Evolutionary conservation across 2,113 vertebrate genomes (phyloP).

Genomic region (Arizona elegans): DNA sequence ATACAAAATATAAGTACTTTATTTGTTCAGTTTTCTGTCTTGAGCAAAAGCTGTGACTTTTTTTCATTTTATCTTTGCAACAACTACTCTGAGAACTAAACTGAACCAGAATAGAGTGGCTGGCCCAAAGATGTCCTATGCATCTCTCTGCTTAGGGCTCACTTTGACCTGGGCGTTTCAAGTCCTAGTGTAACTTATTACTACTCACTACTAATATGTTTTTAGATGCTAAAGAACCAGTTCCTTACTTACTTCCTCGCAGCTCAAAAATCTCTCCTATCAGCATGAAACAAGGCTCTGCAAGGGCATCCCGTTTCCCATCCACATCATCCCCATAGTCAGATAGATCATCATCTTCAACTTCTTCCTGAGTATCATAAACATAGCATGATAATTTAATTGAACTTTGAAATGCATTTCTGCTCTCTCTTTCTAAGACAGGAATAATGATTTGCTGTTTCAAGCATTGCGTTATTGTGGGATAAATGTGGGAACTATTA

Average conservation of each 20-base stretch:
- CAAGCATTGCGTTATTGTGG: neutral
- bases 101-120: neutral
- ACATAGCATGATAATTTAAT: neutral
- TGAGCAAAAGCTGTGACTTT: neutral
- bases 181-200: neutral
- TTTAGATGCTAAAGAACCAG: neutral
- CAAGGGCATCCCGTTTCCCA: slow-evolving; percentile 86
- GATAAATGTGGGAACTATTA: neutral
- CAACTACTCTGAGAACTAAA: neutral
- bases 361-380: slow-evolving; percentile 70
- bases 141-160: neutral
- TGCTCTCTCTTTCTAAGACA: neutral
- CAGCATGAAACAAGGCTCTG: slow-evolving; percentile 97
- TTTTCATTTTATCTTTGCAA: neutral
- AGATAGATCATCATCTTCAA: slow-evolving; percentile 86
- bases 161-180: neutral
- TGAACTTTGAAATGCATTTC: neutral
- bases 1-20: neutral
- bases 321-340: slow-evolving; percentile 91
- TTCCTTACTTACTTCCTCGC: slow-evolving; percentile 88
- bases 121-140: neutral
- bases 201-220: neutral
- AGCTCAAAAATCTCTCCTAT: slow-evolving; percentile 98
- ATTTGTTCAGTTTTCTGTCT: neutral
- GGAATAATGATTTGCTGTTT: neutral